Conservation (phyloP, 1,140 invertebrate species). For the Apis florea region DNA sequence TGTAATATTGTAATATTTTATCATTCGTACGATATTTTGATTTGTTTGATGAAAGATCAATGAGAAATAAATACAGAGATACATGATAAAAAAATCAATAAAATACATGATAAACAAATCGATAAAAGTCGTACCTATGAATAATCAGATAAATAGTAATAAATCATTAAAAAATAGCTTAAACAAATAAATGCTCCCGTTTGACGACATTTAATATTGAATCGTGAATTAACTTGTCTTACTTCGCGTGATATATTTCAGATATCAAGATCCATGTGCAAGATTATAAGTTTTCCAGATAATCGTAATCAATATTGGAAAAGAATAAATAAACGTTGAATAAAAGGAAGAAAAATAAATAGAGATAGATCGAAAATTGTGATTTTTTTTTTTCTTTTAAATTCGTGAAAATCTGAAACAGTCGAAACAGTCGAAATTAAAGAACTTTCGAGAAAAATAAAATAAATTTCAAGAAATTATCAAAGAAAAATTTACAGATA, state of each 20-base stretch:
- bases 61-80: neutral
- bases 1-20: neutral
- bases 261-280: neutral
- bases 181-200: neutral
- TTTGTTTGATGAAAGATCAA: neutral
- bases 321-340: too few species aligned
- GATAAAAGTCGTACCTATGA: neutral
- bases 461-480: too few species aligned
- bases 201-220: neutral
- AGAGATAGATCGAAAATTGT: too few species aligned
- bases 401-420: too few species aligned
- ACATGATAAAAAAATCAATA: too few species aligned
- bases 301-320: neutral
- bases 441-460: too few species aligned
- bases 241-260: neutral
- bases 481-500: too few species aligned
- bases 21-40: neutral
- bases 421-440: too few species aligned
- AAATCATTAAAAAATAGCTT: neutral
- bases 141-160: neutral
- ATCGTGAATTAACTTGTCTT: neutral
- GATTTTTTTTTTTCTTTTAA: too few species aligned
- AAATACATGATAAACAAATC: neutral
- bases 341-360: too few species aligned
- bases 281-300: neutral